Conservation (phyloP, 1,140 invertebrate genomes). For the Notospermus geniculatus region DNA sequence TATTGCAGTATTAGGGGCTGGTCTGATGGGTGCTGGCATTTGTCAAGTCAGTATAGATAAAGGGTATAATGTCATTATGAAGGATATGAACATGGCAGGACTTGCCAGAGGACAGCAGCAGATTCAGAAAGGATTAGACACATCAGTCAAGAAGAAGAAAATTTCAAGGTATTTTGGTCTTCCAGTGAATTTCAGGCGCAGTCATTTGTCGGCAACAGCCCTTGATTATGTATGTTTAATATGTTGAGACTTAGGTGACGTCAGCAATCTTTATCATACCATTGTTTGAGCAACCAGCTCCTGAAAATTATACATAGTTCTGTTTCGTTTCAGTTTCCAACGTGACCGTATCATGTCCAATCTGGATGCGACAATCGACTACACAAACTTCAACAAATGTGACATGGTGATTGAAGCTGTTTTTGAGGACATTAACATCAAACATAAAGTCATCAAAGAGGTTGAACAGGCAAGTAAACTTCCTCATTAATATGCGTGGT, state of each 20-base stretch:
- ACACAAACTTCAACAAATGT: slow-evolving; percentile 80
- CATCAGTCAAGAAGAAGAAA: slow-evolving; percentile 49
- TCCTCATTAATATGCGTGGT: too few relatives aligned
- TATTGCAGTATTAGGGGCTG: slow-evolving; percentile 89
- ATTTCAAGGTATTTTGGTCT: slow-evolving; percentile 50
- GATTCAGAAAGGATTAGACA: slow-evolving; percentile 77
- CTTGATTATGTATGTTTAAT: too few relatives aligned
- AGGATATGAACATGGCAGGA: slow-evolving; percentile 82
- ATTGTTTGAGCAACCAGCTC: too few relatives aligned
- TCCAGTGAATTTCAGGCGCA: too few relatives aligned
- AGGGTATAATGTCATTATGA: slow-evolving; percentile 84
- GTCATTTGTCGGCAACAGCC: too few relatives aligned
- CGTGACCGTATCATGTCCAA: slow-evolving; percentile 77
- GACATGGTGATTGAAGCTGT: slow-evolving; percentile 99
- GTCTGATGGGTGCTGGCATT: slow-evolving; percentile 97
- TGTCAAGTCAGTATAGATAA: slow-evolving; percentile 97
- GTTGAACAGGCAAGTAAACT: slow-evolving; percentile 67
- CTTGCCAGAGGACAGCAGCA: slow-evolving; percentile 86
- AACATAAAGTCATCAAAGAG: slow-evolving; percentile 97
- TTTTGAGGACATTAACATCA: slow-evolving; percentile 94
- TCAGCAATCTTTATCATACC: too few relatives aligned
- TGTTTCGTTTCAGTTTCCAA: slow-evolving; percentile 67
- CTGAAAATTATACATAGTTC: neutral
- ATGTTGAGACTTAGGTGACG: too few relatives aligned
- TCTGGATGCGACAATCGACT: slow-evolving; percentile 77